Evolutionary conservation across 2,888 invertebrate species (phyloP), one percentile per base, ranked within the genome.

Genomic region (Orthosia incerta): DNA sequence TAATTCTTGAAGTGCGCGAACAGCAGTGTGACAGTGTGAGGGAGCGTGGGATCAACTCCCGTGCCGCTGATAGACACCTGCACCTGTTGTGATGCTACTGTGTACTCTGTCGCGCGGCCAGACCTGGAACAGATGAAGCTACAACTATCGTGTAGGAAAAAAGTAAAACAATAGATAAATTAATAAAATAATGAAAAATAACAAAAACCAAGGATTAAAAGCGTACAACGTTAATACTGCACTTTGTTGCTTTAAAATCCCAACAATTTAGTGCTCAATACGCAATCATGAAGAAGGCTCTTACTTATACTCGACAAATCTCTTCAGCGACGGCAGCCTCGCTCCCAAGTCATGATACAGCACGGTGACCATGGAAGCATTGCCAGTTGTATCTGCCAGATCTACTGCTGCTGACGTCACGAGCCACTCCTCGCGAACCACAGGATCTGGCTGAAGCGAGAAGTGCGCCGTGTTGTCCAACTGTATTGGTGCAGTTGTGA

Each of bases 41-140:
- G 94, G 86, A 93, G 94, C 86, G 89, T 92, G 88, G 85, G 90
- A 87, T 93, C 96, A 63, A 90, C 94, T n/a, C 90, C 91, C 11
- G 85, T 83, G 45, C 93, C 93, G 51, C 86, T 89, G 5, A 91
- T 91, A 2, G 90, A 91, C 73, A 94, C 88, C 83, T 96, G 95
- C 48, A 93, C 88, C 80, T 96, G 96, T 77, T 97, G 97, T 0
- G 98, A 98, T 70, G 97, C 96, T 66, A 97, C 94, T 86, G 97
- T 96, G 91, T 97, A 97, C 90, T 97, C 97, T 87, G 97, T 93
- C 89, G 97, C 97, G 16, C 96, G 97, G 0, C 97, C 97, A 86
- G 97, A 97, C 90, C 97, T 98, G 90, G 82, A 93, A 93, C 83
- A 89, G 77, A 91, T 90, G 74, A 84, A 71, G 90, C 92, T 93